These are phyloP conservation scores for Parazoanthus darwini DNA, from an alignment of 92 coral and sea anemone genomes.

Conservation along the genomic window DNA sequence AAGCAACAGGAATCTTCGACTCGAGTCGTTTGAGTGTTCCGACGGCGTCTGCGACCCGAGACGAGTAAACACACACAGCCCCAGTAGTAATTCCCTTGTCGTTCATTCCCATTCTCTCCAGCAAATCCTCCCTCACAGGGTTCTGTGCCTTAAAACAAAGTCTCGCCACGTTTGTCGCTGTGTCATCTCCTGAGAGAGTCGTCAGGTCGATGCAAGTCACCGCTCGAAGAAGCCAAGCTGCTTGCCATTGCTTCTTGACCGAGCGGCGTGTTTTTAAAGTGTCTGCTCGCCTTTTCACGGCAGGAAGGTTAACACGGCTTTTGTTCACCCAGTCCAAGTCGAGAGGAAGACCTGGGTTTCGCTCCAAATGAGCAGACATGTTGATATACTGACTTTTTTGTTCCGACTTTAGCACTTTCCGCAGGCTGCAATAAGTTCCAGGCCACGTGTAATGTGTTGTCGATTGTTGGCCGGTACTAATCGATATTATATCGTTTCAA, in stretches of 20 bases:
- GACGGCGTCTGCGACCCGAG: slow-evolving; percentile 93
- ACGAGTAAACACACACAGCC: slow-evolving; percentile 94
- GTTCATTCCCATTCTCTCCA: slow-evolving; percentile 81
- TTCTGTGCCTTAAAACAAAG: slow-evolving; percentile 94
- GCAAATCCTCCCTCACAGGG: slow-evolving; percentile 85
- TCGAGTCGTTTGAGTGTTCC: slow-evolving; percentile 72
- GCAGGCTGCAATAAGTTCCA: background rate
- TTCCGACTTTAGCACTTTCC: background rate
- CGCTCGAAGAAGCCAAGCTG: slow-evolving; percentile 96
- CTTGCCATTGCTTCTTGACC: slow-evolving; percentile 97
- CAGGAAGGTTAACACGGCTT: slow-evolving; percentile 88
- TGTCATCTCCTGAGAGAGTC: slow-evolving; percentile 94
- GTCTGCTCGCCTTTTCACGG: slow-evolving; percentile 93
- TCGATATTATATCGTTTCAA: too few relatives aligned
- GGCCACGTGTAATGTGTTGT: background rate
- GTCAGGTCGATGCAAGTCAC: slow-evolving; percentile 95
- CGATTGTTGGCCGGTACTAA: too few relatives aligned
- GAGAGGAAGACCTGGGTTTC: slow-evolving; percentile 84
- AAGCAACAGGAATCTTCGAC: slow-evolving; percentile 86
- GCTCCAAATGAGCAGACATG: slow-evolving; percentile 86
- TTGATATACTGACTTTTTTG: too few relatives aligned
- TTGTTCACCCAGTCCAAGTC: slow-evolving; percentile 80
- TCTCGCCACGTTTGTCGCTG: slow-evolving; percentile 88
- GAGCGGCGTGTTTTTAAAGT: slow-evolving; percentile 98
- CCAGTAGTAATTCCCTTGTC: slow-evolving; percentile 83